Conservation (phyloP, 2,888 invertebrate species). For the Megastigmus dorsalis region DNA sequence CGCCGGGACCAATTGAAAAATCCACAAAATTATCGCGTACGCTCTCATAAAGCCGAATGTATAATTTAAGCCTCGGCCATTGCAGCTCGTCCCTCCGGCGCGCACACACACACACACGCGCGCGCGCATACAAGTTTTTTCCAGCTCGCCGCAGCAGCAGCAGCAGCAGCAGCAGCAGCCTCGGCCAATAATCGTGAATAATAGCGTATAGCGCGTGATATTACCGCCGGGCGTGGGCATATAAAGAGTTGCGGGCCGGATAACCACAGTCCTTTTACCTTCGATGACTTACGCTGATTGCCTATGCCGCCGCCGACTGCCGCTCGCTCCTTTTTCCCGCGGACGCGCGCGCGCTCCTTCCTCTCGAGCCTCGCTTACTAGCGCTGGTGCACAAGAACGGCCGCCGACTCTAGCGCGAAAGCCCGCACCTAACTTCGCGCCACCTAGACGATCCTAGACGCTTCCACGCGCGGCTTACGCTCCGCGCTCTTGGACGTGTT, state of each 20-base stretch:
- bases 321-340: too few relatives aligned
- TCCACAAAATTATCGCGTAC: constrained; percentile 39
- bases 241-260: neutral
- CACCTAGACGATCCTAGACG: too few relatives aligned
- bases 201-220: constrained; percentile 28
- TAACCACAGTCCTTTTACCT: constrained; percentile 21
- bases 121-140: constrained; percentile 3
- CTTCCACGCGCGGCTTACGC: too few relatives aligned
- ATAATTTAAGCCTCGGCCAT: constrained; percentile 38
- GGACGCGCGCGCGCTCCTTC: too few relatives aligned
- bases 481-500: constrained; percentile 4
- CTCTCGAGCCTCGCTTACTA: too few relatives aligned
- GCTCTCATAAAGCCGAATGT: constrained; percentile 18
- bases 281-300: constrained; percentile 50
- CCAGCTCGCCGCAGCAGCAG: too few relatives aligned
- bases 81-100: neutral
- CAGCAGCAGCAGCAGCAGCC: too few relatives aligned
- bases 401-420: too few relatives aligned
- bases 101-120: neutral
- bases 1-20: constrained; percentile 31
- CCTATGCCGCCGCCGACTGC: constrained; percentile 24
- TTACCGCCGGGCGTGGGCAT: neutral
- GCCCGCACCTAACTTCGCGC: too few relatives aligned
- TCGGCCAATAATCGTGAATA: constrained; percentile 49
- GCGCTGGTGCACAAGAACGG: too few relatives aligned